phyloP scores from a whole-genome alignment of 1,140 invertebrate species.

The Aphelenchoides avenae region DNA sequence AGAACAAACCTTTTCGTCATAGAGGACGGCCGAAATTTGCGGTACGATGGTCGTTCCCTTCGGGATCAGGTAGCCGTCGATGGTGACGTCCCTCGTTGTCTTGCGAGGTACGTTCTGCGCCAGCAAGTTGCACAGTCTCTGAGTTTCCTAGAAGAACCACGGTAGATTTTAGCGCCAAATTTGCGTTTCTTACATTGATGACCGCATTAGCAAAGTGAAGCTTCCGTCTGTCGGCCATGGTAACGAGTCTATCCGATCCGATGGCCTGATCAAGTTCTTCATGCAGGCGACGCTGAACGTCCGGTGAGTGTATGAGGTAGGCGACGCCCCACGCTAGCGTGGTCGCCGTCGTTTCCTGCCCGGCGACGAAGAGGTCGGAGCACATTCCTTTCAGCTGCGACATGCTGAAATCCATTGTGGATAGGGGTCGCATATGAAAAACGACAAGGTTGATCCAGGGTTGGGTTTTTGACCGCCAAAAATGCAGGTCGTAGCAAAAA shows the following conservation, averaged over 20 bases:
- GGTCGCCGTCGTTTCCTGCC: slow-evolving; percentile 6
- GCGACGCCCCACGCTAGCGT: slow-evolving; percentile 15
- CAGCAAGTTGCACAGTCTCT: slow-evolving; percentile 12
- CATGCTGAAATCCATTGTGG: not conserved
- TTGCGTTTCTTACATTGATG: slow-evolving; percentile 7
- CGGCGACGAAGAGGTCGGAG: not conserved
- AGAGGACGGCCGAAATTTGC: too few relatives aligned
- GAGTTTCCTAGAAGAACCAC: slow-evolving; percentile 1
- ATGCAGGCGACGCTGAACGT: slow-evolving; percentile 6
- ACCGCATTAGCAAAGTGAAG: slow-evolving; percentile 13
- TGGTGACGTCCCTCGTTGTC: slow-evolving; percentile 8
- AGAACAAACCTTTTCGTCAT: too few relatives aligned
- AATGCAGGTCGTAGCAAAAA: slow-evolving; percentile 6
- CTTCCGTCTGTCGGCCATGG: slow-evolving; percentile 6
- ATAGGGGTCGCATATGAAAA: slow-evolving; percentile 5
- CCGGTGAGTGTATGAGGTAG: slow-evolving; percentile 17
- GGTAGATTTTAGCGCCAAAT: not conserved
- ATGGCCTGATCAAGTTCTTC: slow-evolving; percentile 12
- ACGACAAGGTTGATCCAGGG: slow-evolving; percentile 4
- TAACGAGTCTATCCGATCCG: slow-evolving; percentile 14
- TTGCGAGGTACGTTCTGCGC: slow-evolving; percentile 3
- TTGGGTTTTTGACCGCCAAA: too few relatives aligned
- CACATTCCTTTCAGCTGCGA: too few relatives aligned
- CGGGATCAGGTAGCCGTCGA: too few relatives aligned
- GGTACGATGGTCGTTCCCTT: too few relatives aligned